Conservation (phyloP, 2,888 invertebrate genomes). For the Acrocyrtus sp. region DNA sequence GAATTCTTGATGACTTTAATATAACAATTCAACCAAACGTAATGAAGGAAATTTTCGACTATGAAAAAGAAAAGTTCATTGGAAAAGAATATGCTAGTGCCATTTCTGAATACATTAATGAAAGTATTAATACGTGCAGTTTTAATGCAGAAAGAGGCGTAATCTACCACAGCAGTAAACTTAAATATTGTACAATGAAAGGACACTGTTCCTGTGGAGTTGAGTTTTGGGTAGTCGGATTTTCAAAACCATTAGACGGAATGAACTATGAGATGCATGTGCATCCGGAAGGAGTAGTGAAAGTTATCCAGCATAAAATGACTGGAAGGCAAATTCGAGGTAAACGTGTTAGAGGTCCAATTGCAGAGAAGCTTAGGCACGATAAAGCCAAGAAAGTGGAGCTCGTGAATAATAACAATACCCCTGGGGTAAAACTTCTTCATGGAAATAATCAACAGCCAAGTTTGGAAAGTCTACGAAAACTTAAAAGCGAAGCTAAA, state of each 20-base stretch:
- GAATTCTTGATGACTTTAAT: neutral
- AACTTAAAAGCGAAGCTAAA: neutral
- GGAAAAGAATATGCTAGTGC: neutral
- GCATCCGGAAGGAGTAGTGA: neutral
- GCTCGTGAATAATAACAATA: no score
- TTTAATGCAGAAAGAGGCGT: neutral
- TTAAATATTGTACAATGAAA: neutral
- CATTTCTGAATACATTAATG: neutral
- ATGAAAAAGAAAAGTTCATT: neutral
- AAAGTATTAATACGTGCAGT: neutral
- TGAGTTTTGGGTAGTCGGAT: neutral
- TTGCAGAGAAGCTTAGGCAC: neutral
- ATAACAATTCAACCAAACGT: neutral
- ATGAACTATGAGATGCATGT: neutral
- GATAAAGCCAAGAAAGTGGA: no score
- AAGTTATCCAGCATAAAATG: neutral
- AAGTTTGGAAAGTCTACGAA: neutral
- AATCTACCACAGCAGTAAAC: neutral
- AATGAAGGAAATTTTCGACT: neutral
- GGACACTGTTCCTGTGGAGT: neutral
- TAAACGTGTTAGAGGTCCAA: neutral
- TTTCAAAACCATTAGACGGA: neutral
- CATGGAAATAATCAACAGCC: neutral
- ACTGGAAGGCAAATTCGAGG: neutral
- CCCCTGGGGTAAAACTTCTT: no score